Percentiles rank a stretch among this genome's conserved stretches.
Conservation (phyloP, 2,888 invertebrate species). For the Tridacna crocea region DNA sequence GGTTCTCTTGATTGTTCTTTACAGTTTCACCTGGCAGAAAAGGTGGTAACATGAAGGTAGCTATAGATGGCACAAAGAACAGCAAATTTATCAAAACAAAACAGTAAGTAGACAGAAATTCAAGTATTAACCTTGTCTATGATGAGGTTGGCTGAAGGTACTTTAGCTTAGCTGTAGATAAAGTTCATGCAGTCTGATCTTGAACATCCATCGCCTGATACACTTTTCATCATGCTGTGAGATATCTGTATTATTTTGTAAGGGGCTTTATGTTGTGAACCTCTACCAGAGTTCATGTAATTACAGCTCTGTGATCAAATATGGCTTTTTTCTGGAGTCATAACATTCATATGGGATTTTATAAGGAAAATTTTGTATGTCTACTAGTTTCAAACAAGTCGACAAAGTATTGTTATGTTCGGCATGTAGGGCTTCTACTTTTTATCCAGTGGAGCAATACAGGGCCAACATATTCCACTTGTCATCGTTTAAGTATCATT, state of each 20-base stretch:
- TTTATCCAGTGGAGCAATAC: no score
- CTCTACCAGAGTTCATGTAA: no score
- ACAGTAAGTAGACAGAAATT: conserved; percentile 46
- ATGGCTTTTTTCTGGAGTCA: no score
- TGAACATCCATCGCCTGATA: background rate
- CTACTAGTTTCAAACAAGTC: no score
- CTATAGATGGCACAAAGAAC: conserved; percentile 40
- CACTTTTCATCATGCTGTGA: background rate
- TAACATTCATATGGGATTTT: no score
- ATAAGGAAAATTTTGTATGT: no score
- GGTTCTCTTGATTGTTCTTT: conserved; percentile 2
- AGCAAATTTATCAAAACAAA: conserved; percentile 30
- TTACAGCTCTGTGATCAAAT: no score
- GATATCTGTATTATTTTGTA: no score
- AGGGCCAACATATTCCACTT: no score
- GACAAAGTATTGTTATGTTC: background rate
- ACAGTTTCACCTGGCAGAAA: conserved; percentile 59
- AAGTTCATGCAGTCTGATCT: background rate
- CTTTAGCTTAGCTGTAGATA: background rate
- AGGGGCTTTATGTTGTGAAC: no score
- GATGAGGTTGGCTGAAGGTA: background rate
- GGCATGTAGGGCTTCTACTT: no score
- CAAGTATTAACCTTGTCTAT: background rate
- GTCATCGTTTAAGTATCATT: no score
- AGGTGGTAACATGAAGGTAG: conserved; percentile 41